Evolutionary conservation across 2,888 invertebrate species (phyloP).

Genomic region (Spodoptera exigua): DNA sequence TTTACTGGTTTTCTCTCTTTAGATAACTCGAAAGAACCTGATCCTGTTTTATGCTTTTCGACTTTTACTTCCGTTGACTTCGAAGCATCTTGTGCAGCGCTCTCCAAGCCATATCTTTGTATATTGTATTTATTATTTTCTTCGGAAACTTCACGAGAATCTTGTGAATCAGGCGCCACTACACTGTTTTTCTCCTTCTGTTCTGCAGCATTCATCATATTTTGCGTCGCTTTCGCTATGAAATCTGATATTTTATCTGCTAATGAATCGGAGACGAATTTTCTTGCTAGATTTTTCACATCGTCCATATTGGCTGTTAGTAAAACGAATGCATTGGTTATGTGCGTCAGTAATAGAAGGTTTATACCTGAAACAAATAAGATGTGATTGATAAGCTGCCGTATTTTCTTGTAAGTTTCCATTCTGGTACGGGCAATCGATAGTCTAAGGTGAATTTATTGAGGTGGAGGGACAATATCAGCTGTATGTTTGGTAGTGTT

Average conservation of each 20-base stretch:
- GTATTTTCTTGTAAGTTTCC: too few relatives aligned
- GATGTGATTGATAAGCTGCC: too few relatives aligned
- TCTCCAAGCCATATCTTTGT: conserved; percentile 4
- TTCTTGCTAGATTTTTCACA: conserved; percentile 70
- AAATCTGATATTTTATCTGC: conserved; percentile 68
- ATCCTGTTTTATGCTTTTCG: neutral
- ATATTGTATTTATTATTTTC: conserved; percentile 27
- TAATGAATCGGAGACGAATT: conserved; percentile 70
- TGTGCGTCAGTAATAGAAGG: conserved; percentile 56
- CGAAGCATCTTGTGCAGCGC: neutral
- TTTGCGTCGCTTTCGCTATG: conserved; percentile 53
- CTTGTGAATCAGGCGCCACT: neutral
- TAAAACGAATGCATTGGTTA: conserved; percentile 63
- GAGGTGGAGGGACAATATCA: too few relatives aligned
- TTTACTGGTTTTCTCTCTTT: too few relatives aligned
- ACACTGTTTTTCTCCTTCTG: conserved; percentile 42
- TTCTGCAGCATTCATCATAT: conserved; percentile 39
- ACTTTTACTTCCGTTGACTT: conserved; percentile 1
- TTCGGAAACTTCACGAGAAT: conserved; percentile 16
- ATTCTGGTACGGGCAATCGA: too few relatives aligned
- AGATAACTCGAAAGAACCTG: neutral
- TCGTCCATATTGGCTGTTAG: conserved; percentile 77
- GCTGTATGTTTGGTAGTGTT: too few relatives aligned
- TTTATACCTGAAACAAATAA: conserved; percentile 65
- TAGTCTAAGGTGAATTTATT: too few relatives aligned